Base-by-base conservation (phyloP, 2,888 invertebrate genomes). In the Ctena decussata region DNA sequence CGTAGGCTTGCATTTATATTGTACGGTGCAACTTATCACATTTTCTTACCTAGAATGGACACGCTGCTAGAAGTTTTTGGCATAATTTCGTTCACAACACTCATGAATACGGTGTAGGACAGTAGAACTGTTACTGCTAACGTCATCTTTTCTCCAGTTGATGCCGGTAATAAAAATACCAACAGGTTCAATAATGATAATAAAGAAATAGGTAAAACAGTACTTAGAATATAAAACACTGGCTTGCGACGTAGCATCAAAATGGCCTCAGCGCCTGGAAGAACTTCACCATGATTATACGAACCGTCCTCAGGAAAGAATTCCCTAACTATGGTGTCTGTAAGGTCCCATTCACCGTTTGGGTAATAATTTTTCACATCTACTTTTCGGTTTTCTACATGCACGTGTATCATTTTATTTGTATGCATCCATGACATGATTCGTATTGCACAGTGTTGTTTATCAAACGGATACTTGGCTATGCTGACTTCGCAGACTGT, bases 381-480 rank as follows among this genome's bases (percentile, higher is more conserved):
- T 30, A 92, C 87, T 30, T 71, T 78, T 44, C 87, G 79, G 18
- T 77, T 84, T 35, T 91, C 91, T 0, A 91, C 91, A 0, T 71
- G 74, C 18, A 92, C 91, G 1, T 86, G 84, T 71, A 92, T 65
- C 8, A 90, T 91, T 27, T 88, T 89, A 75, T 92, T 92, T n/a
- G 92, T 92, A 73, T 92, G 90, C 92, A 92, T 92, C 92, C 92
- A 92, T 12, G 92, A 91, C 78, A 92, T 87, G 77, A 91, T 89
- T n/a, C 92, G 84, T 11, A 92, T 90, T 69, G 90, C 89, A 81
- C 92, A 92, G 27, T 80, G 77, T 77, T 92, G 92, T 11, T 89
- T 87, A 81, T 92, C 92, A 74, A 92, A 92, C 21, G 92, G 92
- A 65, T 92, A 92, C 41, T 91, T 89, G 32, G 89, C 90, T 37